Conservation (phyloP, 1,140 invertebrate species). For the Zaprionus ghesquierei region DNA sequence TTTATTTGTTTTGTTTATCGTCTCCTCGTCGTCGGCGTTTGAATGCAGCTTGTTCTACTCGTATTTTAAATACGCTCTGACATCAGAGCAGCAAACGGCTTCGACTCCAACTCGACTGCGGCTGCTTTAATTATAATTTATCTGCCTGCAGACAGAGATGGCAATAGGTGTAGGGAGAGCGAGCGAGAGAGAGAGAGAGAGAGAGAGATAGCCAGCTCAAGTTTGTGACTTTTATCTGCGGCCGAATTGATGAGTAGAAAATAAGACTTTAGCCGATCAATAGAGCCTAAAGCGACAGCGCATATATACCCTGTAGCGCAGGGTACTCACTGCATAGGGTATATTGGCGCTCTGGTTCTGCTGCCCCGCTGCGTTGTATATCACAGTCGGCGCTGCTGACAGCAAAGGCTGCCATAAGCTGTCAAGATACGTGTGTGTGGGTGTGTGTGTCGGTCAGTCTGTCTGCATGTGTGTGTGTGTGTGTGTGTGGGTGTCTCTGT, state of each 20-base stretch:
- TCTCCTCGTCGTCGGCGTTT: slow-evolving; percentile 68
- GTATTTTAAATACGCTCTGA: slow-evolving; percentile 81
- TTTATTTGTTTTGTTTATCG: slow-evolving; percentile 55
- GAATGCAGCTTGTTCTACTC: slow-evolving; percentile 77
- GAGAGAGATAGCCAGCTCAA: slow-evolving; percentile 59
- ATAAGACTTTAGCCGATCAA: slow-evolving; percentile 77
- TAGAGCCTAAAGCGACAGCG: slow-evolving; percentile 4
- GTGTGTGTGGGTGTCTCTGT: neutral
- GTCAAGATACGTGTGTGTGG: slow-evolving; percentile 49
- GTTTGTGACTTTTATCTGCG: slow-evolving; percentile 81
- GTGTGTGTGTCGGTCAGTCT: neutral
- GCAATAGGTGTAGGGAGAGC: neutral
- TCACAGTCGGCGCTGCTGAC: slow-evolving; percentile 8
- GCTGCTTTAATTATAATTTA: slow-evolving; percentile 82
- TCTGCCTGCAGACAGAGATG: slow-evolving; percentile 56
- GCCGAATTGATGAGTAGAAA: slow-evolving; percentile 81
- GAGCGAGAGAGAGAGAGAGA: slow-evolving; percentile 14
- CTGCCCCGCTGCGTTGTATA: neutral
- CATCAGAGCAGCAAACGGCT: slow-evolving; percentile 67
- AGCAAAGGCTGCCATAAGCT: slow-evolving; percentile 51
- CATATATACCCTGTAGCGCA: slow-evolving; percentile 26
- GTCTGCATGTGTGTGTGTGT: neutral
- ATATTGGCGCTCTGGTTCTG: neutral
- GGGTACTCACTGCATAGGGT: neutral
- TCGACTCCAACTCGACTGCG: slow-evolving; percentile 41